A percentile compares a stretch with the other conserved stretches of the same genome.
phyloP scores from a whole-genome alignment of 2,113 vertebrate species.

The Mesitornis unicolor region DNA sequence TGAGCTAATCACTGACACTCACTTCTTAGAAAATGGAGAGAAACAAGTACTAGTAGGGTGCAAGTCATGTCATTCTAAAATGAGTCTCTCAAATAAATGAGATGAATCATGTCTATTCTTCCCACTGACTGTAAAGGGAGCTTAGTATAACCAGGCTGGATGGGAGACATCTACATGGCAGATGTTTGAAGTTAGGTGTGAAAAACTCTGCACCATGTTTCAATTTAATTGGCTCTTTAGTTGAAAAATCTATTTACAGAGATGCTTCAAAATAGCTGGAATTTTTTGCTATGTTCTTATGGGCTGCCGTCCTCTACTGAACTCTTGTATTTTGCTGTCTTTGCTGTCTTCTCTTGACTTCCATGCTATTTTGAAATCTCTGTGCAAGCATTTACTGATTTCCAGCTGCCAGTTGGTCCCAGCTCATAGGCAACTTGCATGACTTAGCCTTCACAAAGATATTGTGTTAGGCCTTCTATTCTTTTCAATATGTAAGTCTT shows the following conservation, averaged over 20 bases:
- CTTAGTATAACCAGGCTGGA: neutral
- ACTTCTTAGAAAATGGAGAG: constrained; percentile 25
- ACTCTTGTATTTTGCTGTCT: neutral
- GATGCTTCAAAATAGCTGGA: neutral
- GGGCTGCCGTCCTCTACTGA: neutral
- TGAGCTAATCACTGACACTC: constrained; percentile 63
- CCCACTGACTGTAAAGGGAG: neutral
- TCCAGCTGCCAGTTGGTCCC: neutral
- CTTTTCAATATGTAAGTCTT: neutral
- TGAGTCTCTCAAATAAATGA: neutral
- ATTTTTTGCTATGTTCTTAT: neutral
- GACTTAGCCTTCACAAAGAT: neutral
- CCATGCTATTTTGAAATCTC: neutral
- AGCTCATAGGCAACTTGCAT: neutral
- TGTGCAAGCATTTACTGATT: neutral
- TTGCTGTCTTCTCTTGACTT: neutral
- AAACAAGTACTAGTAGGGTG: constrained; percentile 1
- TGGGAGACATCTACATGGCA: neutral
- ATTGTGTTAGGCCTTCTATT: neutral
- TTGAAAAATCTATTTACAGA: neutral
- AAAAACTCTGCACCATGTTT: neutral
- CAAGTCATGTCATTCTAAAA: neutral
- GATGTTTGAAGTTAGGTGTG: neutral
- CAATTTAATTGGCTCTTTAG: neutral
- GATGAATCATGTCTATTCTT: neutral